Base-by-base conservation (phyloP, 2,113 vertebrate species). In the Hippocampus guttulatus region DNA sequence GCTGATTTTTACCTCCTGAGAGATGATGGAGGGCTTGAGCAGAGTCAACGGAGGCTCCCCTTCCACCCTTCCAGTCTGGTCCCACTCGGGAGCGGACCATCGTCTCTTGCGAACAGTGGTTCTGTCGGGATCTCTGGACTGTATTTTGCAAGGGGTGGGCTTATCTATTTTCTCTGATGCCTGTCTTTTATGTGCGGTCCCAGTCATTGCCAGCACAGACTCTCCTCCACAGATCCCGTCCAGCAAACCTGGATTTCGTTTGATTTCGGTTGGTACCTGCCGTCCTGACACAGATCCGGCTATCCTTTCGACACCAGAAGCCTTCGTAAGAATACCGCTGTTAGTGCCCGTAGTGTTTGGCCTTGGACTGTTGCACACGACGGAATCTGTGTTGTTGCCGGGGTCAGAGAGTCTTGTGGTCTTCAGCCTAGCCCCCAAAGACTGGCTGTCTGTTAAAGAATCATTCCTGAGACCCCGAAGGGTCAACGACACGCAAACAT, bases 1-100 rank as follows among this genome's bases (percentile, higher is more conserved):
- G 93, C 93, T 96, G 91, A 98, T 95, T 92, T 99, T 99, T 84
- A 98, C 94, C 94, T 98, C 96, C 91, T 98, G 96, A 91, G 97
- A 94, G 91, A 99, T 95, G 87, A 98, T 96, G 87, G 95, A 95
- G 91, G 95, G 95, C 90, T 95, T 97, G 76, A 96, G 96, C 88
- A 98, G 95, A 93, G 94, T 94, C 90, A 94, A 91, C 71, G 95
- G 94, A 69, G 95, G 95, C 79, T 96, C 95, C 70, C 95, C 95
- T 85, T 97, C 96, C 0, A 92, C 92, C 89, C 89, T 95, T 91
- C 94, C 95, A 85, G 95, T 91, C 91, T 98, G 96, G 77, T 96
- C 94, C 76, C 92, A 92, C 92, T 99, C 97, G 0, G 97, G 97
- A 57, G 97, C 97, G 15, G 97, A 99, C 97, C 97, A 99, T 91